A percentile compares a stretch with the other conserved stretches of the same genome.
phyloP scores from a whole-genome alignment of 92 coral and sea anemone genomes.

The Epizoanthus ramosus region DNA sequence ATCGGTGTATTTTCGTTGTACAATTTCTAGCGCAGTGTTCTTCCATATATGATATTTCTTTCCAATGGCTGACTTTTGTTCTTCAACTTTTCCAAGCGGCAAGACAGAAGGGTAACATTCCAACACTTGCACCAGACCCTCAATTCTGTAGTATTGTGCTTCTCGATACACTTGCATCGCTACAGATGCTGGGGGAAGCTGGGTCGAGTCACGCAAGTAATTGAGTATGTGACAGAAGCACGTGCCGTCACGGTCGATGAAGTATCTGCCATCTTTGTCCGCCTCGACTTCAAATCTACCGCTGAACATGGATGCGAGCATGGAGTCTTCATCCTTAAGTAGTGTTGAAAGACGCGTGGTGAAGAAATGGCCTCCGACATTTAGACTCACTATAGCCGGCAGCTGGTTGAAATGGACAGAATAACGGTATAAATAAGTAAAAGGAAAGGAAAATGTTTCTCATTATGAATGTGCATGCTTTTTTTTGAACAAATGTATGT shows the following conservation, averaged over 20 bases:
- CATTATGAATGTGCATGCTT: background rate
- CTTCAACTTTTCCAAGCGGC: constrained; percentile 60
- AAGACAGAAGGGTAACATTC: constrained; percentile 76
- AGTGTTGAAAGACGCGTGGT: constrained; percentile 92
- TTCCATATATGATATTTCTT: constrained; percentile 73
- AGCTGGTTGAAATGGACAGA: constrained; percentile 46
- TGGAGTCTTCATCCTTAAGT: constrained; percentile 71
- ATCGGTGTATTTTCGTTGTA: constrained; percentile 64
- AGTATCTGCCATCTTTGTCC: constrained; percentile 80
- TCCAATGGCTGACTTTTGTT: constrained; percentile 63
- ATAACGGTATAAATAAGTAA: background rate
- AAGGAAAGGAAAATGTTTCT: background rate
- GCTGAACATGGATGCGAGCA: constrained; percentile 93
- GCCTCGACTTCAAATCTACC: constrained; percentile 77
- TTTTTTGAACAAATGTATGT: no score
- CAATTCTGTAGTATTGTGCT: constrained; percentile 80
- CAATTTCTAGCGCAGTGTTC: constrained; percentile 50
- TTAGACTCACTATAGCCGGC: constrained; percentile 79
- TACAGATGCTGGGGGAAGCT: constrained; percentile 72
- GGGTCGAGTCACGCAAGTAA: constrained; percentile 85
- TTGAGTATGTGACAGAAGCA: constrained; percentile 82
- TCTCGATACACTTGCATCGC: constrained; percentile 91
- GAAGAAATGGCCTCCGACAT: constrained; percentile 93
- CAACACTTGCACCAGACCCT: constrained; percentile 67
- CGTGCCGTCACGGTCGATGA: constrained; percentile 92